phyloP scores from a whole-genome alignment of 2,888 invertebrate genomes.

The Cephus sareptanus region DNA sequence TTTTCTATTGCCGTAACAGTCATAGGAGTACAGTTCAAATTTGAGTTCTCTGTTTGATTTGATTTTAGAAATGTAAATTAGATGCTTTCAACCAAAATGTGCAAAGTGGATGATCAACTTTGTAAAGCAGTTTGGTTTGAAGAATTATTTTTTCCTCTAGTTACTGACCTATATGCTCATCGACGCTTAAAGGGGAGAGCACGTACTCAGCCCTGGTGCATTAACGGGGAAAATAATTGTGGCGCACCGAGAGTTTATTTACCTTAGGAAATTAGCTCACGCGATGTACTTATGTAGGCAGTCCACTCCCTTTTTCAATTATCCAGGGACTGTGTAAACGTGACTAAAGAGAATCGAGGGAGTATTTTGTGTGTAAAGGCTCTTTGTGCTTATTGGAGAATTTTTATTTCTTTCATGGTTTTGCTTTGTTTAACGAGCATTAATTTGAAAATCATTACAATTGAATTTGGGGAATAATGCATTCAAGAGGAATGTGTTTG shows the following conservation, averaged over 20 bases:
- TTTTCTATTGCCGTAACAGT: not conserved
- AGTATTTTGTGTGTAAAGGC: not conserved
- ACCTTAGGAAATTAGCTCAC: not conserved
- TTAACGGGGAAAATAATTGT: not conserved
- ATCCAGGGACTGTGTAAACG: not conserved
- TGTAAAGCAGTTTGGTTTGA: not conserved
- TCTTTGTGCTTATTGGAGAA: not conserved
- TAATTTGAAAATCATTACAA: not conserved
- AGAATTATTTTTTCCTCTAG: slow-evolving; percentile 2
- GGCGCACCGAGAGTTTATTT: not conserved
- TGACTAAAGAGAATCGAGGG: not conserved
- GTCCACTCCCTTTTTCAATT: not conserved
- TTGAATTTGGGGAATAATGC: not conserved
- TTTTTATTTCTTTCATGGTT: not conserved
- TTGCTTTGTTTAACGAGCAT: not conserved
- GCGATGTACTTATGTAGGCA: not conserved
- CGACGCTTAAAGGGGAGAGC: slow-evolving; percentile 13
- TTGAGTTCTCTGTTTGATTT: not conserved
- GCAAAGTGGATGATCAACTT: not conserved
- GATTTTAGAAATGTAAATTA: not conserved
- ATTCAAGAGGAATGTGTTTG: not conserved
- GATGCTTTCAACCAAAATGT: not conserved
- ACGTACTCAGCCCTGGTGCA: not conserved
- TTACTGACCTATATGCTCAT: slow-evolving; percentile 17
- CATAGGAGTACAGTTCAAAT: not conserved